Evolutionary conservation across 2,113 vertebrate species (phyloP).

Genomic region (Cephalopterus ornatus): DNA sequence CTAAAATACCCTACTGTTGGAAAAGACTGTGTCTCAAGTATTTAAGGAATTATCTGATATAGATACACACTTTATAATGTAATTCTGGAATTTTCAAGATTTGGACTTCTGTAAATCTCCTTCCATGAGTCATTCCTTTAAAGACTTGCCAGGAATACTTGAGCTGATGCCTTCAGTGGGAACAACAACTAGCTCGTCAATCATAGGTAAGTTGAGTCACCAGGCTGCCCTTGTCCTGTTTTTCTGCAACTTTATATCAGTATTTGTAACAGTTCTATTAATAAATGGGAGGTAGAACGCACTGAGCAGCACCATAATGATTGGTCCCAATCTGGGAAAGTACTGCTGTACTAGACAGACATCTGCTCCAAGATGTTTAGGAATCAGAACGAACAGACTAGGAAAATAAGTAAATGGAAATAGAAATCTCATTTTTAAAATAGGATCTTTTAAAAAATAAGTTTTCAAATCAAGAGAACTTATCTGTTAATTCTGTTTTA

Average conservation of each 20-base stretch:
- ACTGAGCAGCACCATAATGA: neutral
- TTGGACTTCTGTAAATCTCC: neutral
- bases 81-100: neutral
- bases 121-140: neutral
- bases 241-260: neutral
- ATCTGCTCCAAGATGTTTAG: neutral
- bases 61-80: neutral
- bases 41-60: neutral
- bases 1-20: neutral
- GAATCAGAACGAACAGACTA: neutral
- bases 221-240: neutral
- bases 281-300: neutral
- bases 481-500: neutral
- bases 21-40: neutral
- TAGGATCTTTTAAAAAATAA: neutral
- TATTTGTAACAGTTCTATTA: neutral
- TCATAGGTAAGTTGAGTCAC: neutral
- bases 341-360: neutral
- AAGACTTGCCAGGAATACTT: neutral
- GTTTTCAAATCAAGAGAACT: neutral
- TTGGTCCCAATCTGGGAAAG: neutral
- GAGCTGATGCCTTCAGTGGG: neutral
- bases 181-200: fast-evolving
- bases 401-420: neutral
- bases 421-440: neutral